These are phyloP conservation scores for Chelonus insularis DNA, from an alignment of 1,140 invertebrate species.

Conservation along the genomic window DNA sequence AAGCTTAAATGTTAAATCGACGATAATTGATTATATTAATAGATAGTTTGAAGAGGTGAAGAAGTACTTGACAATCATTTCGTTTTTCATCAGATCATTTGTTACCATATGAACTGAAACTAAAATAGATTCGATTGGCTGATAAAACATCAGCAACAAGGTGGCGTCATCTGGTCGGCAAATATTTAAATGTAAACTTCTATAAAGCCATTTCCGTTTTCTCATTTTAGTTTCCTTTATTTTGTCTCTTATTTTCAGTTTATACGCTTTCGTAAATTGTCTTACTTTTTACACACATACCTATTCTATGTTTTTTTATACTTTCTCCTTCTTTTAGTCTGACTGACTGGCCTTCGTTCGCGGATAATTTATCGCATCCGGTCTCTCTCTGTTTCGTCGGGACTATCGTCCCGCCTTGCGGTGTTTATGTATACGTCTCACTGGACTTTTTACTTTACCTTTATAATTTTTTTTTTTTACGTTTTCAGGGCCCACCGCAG, in stretches of 20 bases:
- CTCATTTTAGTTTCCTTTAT: background rate
- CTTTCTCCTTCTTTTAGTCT: background rate
- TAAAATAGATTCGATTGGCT: background rate
- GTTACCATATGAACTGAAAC: background rate
- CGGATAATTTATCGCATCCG: constrained; percentile 20
- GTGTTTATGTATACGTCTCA: constrained; percentile 15
- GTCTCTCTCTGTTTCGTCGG: constrained; percentile 11
- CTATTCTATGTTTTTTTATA: background rate
- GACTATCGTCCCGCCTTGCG: background rate
- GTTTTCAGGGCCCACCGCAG: constrained; percentile 78
- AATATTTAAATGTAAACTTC: background rate
- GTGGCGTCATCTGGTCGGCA: constrained; percentile 10
- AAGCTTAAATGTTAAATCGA: too few relatives aligned
- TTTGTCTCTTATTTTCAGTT: background rate
- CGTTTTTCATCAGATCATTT: too few relatives aligned
- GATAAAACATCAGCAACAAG: background rate
- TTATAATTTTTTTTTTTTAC: background rate
- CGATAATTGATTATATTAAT: too few relatives aligned
- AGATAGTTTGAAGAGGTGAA: too few relatives aligned
- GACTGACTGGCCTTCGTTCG: constrained; percentile 14
- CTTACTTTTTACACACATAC: background rate
- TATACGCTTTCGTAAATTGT: background rate
- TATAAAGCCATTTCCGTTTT: constrained; percentile 15
- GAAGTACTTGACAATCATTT: too few relatives aligned
- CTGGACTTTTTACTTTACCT: constrained; percentile 2